These are phyloP conservation scores for Taurulus bubalis DNA, from an alignment of 2,113 vertebrate species.

Conservation along the genomic window DNA sequence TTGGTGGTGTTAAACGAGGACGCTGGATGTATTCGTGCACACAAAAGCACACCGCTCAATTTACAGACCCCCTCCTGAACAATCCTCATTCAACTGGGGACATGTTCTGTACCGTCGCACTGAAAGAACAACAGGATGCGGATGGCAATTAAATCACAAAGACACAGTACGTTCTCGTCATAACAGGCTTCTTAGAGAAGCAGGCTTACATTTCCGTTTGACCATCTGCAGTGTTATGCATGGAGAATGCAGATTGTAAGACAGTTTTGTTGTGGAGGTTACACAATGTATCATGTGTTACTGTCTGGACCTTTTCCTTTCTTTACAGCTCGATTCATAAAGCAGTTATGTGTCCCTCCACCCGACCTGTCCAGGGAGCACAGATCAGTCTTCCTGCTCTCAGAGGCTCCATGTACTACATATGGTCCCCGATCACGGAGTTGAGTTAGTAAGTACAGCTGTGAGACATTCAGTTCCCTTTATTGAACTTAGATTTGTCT, in stretches of 20 bases:
- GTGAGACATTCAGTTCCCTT: slow-evolving; percentile 47
- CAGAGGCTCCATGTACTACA: slow-evolving; percentile 3
- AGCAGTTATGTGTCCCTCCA: not conserved
- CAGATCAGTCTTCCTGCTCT: not conserved
- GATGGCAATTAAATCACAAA: slow-evolving; percentile 28
- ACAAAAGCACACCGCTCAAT: slow-evolving; percentile 29
- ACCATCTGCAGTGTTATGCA: slow-evolving; percentile 17
- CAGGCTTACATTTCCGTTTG: slow-evolving; percentile 39
- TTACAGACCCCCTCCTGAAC: not conserved
- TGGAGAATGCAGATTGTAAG: not conserved
- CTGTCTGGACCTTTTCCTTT: not conserved
- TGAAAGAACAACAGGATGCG: slow-evolving; percentile 27
- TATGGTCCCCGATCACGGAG: not conserved
- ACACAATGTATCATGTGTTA: slow-evolving; percentile 5
- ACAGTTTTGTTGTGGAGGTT: slow-evolving; percentile 18
- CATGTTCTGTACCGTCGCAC: slow-evolving; percentile 9
- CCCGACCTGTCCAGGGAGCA: not conserved
- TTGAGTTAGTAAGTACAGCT: slow-evolving; percentile 31
- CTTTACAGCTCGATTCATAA: slow-evolving; percentile 1
- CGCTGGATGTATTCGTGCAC: slow-evolving; percentile 14
- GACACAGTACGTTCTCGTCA: slow-evolving; percentile 19
- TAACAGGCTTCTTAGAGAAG: slow-evolving; percentile 28
- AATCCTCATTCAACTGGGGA: slow-evolving; percentile 4
- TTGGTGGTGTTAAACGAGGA: slow-evolving; percentile 64
- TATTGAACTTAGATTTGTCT: slow-evolving; percentile 36